These are phyloP conservation scores for Leptopilina myrica DNA, from an alignment of 2,888 invertebrate genomes.

Conservation along the genomic window DNA sequence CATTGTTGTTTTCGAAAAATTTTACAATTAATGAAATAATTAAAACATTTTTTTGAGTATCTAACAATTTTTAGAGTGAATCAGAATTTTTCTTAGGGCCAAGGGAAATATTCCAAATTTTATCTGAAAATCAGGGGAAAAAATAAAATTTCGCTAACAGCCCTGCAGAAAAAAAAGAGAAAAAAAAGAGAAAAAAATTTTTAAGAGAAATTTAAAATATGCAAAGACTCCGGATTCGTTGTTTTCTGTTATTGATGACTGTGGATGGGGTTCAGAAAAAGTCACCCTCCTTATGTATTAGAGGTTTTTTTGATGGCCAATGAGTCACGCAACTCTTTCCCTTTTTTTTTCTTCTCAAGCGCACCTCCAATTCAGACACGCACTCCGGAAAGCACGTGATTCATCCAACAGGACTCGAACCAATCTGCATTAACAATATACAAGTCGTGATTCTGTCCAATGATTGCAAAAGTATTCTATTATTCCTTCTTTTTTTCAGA, in stretches of 20 bases:
- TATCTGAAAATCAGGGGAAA: no score
- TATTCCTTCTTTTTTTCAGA: slow-evolving; percentile 36
- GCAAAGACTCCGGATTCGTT: not conserved
- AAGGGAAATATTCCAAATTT: no score
- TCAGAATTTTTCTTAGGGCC: no score
- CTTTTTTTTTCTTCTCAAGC: slow-evolving; percentile 48
- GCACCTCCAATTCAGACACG: slow-evolving; percentile 54
- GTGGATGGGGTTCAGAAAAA: slow-evolving; percentile 26
- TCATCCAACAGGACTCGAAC: slow-evolving; percentile 54
- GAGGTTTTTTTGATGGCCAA: slow-evolving; percentile 46
- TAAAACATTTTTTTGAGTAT: no score
- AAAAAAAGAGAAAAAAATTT: not conserved
- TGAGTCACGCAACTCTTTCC: slow-evolving; percentile 64
- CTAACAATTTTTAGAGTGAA: no score
- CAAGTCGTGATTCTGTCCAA: slow-evolving; percentile 48
- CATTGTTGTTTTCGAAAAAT: no score
- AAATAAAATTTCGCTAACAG: no score
- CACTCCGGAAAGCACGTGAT: slow-evolving; percentile 60
- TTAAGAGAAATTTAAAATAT: slow-evolving; percentile 5
- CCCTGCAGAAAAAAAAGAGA: no score
- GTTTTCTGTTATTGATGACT: not conserved
- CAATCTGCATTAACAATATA: slow-evolving; percentile 50
- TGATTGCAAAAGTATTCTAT: slow-evolving; percentile 48
- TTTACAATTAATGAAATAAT: no score
- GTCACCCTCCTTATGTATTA: slow-evolving; percentile 26